These are phyloP conservation scores for Cuculus canorus DNA, from an alignment of 2,797 vertebrate genomes.

Conservation along the genomic window DNA sequence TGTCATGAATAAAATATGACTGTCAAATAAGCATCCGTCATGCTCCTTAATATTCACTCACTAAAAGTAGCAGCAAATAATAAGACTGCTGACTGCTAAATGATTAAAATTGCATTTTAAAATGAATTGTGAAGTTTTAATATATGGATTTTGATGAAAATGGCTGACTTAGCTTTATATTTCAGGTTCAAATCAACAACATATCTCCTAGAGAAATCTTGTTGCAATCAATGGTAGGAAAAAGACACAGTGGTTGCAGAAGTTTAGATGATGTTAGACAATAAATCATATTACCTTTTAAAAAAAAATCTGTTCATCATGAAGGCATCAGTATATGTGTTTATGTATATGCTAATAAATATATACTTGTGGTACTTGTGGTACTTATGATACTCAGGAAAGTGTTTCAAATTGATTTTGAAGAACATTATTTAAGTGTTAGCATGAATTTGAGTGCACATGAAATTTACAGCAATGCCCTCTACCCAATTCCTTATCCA, in stretches of 20 bases:
- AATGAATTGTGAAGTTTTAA: not conserved
- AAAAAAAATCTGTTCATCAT: not conserved
- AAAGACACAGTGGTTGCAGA: not conserved
- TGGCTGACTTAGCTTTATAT: not conserved
- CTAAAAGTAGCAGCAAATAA: not conserved
- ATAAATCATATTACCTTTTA: not conserved
- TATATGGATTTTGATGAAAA: not conserved
- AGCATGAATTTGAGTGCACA: not conserved
- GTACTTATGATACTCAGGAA: not conserved
- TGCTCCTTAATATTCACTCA: not conserved
- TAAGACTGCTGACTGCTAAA: not conserved
- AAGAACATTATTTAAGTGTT: not conserved
- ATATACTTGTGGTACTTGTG: not conserved
- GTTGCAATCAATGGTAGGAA: not conserved
- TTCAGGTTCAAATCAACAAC: not conserved
- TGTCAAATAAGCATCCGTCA: not conserved
- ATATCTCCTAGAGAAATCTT: not conserved
- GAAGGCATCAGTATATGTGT: not conserved
- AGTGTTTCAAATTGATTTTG: not conserved
- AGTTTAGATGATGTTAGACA: not conserved
- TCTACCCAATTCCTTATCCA: not conserved
- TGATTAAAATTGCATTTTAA: not conserved
- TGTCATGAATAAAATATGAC: constrained; percentile 18
- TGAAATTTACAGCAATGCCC: not conserved
- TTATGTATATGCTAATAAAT: not conserved